Evolutionary conservation across 2,797 vertebrate species (phyloP).

Genomic region (Falco berigora): DNA sequence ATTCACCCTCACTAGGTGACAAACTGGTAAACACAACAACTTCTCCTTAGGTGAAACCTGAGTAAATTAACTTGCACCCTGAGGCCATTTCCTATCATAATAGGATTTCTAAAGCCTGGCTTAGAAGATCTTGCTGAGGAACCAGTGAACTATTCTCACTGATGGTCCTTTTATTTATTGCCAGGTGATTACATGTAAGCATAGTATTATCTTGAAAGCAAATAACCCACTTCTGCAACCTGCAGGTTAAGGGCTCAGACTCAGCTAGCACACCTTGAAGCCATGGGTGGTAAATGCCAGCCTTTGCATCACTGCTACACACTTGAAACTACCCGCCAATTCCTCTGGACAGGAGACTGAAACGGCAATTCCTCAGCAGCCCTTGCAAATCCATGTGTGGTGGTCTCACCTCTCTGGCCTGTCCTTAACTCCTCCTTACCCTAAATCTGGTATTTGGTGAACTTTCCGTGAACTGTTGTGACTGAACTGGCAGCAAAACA

Average conservation of each 20-base stretch:
- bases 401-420: background rate
- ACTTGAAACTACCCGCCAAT: background rate
- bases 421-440: background rate
- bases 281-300: background rate
- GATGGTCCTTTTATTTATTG: background rate
- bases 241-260: background rate
- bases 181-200: background rate
- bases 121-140: background rate
- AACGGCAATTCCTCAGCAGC: background rate
- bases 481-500: background rate
- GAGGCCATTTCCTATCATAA: background rate
- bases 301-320: background rate
- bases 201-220: background rate
- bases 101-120: background rate
- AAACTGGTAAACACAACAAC: background rate
- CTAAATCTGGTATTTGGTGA: background rate
- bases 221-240: background rate
- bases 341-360: rapidly evolving
- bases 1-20: background rate
- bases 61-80: background rate
- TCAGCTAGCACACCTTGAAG: background rate
- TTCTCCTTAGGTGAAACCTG: background rate
- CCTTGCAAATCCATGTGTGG: rapidly evolving
- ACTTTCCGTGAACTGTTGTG: background rate
- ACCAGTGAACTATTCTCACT: background rate